Evolutionary conservation across 1,140 invertebrate genomes (phyloP).

Genomic region (Pseudomyrmex sp.): DNA sequence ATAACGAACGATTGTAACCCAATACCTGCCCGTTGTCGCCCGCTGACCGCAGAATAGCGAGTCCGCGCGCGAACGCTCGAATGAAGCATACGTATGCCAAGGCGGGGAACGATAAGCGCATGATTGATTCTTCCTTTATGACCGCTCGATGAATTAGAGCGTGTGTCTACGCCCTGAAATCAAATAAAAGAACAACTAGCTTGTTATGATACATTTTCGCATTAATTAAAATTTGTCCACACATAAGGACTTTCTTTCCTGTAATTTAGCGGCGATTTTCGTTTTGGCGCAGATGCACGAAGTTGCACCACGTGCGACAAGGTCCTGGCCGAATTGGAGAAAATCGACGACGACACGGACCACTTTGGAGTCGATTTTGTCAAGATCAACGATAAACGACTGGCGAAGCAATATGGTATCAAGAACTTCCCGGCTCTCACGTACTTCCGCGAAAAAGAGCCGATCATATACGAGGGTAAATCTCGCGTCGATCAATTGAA

Average conservation of each 20-base stretch:
- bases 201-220: no score
- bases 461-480: conserved; percentile 95
- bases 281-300: conserved; percentile 90
- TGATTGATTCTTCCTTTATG: conserved; percentile 26
- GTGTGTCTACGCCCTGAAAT: not conserved
- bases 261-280: not conserved
- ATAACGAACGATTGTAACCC: conserved; percentile 72
- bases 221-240: no score
- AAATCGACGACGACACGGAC: conserved; percentile 97
- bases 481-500: no score
- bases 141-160: not conserved
- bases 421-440: conserved; percentile 97
- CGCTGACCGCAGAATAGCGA: conserved; percentile 29
- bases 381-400: conserved; percentile 97
- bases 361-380: conserved; percentile 97
- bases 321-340: conserved; percentile 95
- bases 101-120: conserved; percentile 45
- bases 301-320: conserved; percentile 96
- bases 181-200: not conserved
- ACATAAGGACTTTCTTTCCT: not conserved
- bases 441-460: conserved; percentile 97
- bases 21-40: conserved; percentile 57
- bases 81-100: conserved; percentile 62
- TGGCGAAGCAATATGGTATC: conserved; percentile 97
- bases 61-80: conserved; percentile 42